A percentile compares a stretch with the other conserved stretches of the same genome.
These are phyloP conservation scores for Malurus elegans DNA, from an alignment of 2,113 vertebrate genomes.

Conservation along the genomic window DNA sequence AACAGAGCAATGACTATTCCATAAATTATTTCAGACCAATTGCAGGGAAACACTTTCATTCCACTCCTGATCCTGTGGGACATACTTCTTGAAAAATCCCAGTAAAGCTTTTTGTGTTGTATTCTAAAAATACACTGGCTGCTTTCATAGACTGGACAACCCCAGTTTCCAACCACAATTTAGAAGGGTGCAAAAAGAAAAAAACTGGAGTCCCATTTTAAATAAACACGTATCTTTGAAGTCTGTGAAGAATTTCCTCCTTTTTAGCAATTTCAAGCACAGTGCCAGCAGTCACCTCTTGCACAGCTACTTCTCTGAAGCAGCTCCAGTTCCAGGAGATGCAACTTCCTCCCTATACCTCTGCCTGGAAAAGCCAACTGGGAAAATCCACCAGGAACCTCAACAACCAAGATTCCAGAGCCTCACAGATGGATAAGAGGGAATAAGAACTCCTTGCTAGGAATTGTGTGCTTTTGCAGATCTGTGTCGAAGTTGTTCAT, in stretches of 20 bases:
- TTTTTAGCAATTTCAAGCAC: not conserved
- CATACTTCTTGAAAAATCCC: not conserved
- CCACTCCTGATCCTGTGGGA: not conserved
- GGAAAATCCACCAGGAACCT: not conserved
- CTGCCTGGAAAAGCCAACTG: not conserved
- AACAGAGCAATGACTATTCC: not conserved
- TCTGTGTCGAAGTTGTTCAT: not conserved
- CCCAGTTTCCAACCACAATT: slow-evolving; percentile 8
- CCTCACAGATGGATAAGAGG: not conserved
- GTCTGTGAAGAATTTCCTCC: slow-evolving; percentile 39
- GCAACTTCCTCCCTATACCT: slow-evolving; percentile 34
- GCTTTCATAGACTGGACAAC: not conserved
- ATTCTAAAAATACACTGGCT: slow-evolving; percentile 32
- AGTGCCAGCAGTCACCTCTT: not conserved
- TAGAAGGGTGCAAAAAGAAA: slow-evolving; percentile 22
- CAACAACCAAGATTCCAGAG: not conserved
- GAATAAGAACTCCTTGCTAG: not conserved
- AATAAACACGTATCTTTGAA: slow-evolving; percentile 30
- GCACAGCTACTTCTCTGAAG: slow-evolving; percentile 41
- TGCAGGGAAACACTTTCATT: not conserved
- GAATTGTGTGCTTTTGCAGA: not conserved
- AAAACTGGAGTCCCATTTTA: not conserved
- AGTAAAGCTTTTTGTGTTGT: slow-evolving; percentile 7
- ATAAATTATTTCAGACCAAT: not conserved
- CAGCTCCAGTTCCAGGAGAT: slow-evolving; percentile 22